Percentiles rank a stretch among this genome's conserved stretches.
Conservation (phyloP, 2,797 vertebrate genomes). For the Peromyscus aztecus region DNA sequence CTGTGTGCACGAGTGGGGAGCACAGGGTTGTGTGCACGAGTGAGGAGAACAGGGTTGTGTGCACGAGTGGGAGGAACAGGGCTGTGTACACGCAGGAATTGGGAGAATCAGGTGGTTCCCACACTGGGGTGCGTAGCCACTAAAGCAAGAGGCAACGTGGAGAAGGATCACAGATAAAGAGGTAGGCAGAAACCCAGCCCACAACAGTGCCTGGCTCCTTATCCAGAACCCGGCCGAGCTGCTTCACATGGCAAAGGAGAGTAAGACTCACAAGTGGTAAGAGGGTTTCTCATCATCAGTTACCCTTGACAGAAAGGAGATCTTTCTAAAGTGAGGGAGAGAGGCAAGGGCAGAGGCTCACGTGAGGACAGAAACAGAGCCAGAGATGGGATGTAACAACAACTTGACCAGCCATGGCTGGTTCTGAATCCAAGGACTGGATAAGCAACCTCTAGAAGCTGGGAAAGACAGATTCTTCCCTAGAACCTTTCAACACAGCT, state of each 20-base stretch:
- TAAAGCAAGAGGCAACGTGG: slow-evolving; percentile 1
- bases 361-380: not conserved
- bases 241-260: slow-evolving; percentile 40
- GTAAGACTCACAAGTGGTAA: not conserved
- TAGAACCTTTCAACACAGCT: not conserved
- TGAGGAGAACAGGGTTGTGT: no score
- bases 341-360: not conserved
- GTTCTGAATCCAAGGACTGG: not conserved
- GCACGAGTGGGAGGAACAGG: no score
- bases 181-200: not conserved
- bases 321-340: not conserved
- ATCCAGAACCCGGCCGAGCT: not conserved
- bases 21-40: no score
- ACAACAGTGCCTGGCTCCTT: not conserved
- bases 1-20: no score
- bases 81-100: no score
- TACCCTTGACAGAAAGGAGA: not conserved
- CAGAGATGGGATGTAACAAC: not conserved
- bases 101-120: not conserved
- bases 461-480: not conserved
- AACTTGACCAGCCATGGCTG: not conserved
- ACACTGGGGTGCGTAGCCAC: not conserved
- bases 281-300: slow-evolving; percentile 3
- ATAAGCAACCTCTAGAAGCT: not conserved
- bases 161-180: slow-evolving; percentile 26